phyloP scores from a whole-genome alignment of 2,888 invertebrate species.

The Cheilosia variabilis region DNA sequence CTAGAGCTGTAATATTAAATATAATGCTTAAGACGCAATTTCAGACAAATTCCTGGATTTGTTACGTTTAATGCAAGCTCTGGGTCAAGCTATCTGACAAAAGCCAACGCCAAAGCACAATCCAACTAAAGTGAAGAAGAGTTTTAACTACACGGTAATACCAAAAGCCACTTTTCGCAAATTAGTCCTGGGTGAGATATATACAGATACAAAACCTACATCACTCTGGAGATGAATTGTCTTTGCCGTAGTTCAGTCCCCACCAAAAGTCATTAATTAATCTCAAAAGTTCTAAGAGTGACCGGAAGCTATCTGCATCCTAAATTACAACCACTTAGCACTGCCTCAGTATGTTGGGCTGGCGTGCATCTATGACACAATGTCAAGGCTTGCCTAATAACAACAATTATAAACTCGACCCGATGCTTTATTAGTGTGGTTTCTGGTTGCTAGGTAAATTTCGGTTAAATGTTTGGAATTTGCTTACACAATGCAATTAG shows the following conservation, averaged over 20 bases:
- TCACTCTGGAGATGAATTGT: slow-evolving; percentile 14
- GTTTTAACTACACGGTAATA: slow-evolving; percentile 16
- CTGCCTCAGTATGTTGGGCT: neutral
- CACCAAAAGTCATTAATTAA: slow-evolving; percentile 48
- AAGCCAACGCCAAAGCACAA: neutral
- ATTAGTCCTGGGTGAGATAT: slow-evolving; percentile 7
- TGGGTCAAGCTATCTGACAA: neutral
- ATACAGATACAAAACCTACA: neutral
- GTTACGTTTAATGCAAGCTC: neutral
- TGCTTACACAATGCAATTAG: slow-evolving; percentile 59
- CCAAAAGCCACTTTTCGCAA: slow-evolving; percentile 24
- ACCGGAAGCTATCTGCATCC: neutral
- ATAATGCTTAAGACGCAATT: slow-evolving; percentile 32
- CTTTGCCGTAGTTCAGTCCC: slow-evolving; percentile 1
- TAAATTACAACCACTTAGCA: neutral
- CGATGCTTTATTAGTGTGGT: slow-evolving; percentile 54
- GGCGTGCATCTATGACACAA: slow-evolving; percentile 1
- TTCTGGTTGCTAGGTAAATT: slow-evolving; percentile 54
- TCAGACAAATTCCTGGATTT: slow-evolving; percentile 1
- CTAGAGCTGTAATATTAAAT: slow-evolving; percentile 42
- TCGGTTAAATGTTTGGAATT: slow-evolving; percentile 56
- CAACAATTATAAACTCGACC: slow-evolving; percentile 51
- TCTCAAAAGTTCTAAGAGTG: slow-evolving; percentile 34
- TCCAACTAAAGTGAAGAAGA: slow-evolving; percentile 4
- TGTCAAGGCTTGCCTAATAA: slow-evolving; percentile 37